Base-by-base conservation (phyloP, 1,140 invertebrate species). In the Trachymyrmex cornetzi region DNA sequence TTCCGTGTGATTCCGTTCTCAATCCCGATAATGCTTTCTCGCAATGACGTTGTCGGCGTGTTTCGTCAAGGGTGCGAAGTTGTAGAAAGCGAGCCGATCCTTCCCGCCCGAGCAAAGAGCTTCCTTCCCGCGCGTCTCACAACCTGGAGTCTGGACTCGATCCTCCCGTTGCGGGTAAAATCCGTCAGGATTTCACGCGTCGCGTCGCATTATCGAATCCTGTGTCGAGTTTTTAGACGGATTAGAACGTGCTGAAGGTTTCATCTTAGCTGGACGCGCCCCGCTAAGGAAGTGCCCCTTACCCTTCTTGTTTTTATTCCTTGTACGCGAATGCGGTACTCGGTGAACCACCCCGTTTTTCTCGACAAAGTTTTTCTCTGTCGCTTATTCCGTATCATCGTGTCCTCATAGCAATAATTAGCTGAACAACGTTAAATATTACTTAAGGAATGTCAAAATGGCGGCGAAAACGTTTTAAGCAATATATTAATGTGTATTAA, bases 101-200 rank as follows among this genome's bases (percentile, higher is more conserved):
- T 55, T n/a, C 27, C 61, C 63, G 16, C 63, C 14, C 48, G 77
- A 19, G 44, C 9, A 38, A 63, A 48, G 66, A 66, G 27, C 19
- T 30, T 61, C 44, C 44, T 82, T 55, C 22, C 64, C 57, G 22
- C 50, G 4, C 38, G 38, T 22, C 50, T 19, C 24, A 22, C 48
- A 69, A 67, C 71, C 67, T 85, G 48, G 14, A 14, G 48, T 50
- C 53, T 57, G 14, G 72, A 77, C 57, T 71, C 59, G 79, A 84
- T 88, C 82, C 84, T 86, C 22, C n/a, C 89, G 79, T 85, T 82
- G 57, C 87, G 66, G 57, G 87, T 61, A 86, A 79, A 84, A 88
- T 86, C 90, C 91, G 85, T 87, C 71, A 88, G 93, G 93, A 93
- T 93, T 93, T 93, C 88, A 93, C 93, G 93, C 93, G 92, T 93